A percentile compares a stretch with the other conserved stretches of the same genome.
Evolutionary conservation across 2,797 vertebrate species (phyloP).

Genomic region (Poecilia gillii): DNA sequence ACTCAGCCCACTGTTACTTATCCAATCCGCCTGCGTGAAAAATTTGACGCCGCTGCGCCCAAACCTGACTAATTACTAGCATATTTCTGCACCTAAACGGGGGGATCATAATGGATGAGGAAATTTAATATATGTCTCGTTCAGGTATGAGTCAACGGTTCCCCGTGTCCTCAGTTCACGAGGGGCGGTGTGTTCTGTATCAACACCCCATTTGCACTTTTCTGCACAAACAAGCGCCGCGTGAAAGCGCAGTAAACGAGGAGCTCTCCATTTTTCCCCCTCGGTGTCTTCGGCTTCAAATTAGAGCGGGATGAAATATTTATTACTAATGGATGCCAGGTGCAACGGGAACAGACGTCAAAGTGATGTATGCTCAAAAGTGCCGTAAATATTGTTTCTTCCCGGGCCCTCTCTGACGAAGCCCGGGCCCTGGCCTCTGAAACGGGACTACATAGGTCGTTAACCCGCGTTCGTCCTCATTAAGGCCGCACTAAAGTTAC

Average conservation of each 20-base stretch:
- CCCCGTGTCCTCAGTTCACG: slow-evolving; percentile 13
- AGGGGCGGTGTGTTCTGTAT: slow-evolving; percentile 55
- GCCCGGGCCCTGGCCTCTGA: slow-evolving; percentile 65
- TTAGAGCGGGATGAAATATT: slow-evolving; percentile 73
- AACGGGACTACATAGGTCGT: slow-evolving; percentile 76
- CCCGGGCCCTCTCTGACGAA: slow-evolving; percentile 64
- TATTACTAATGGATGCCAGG: slow-evolving; percentile 81
- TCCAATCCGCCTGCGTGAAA: slow-evolving; percentile 37
- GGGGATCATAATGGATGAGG: slow-evolving; percentile 45
- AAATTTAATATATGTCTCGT: slow-evolving; percentile 47
- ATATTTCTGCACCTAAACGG: slow-evolving; percentile 20
- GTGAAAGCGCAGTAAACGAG: slow-evolving; percentile 44
- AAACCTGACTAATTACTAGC: slow-evolving; percentile 52
- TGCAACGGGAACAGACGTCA: slow-evolving; percentile 78
- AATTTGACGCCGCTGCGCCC: slow-evolving; percentile 20
- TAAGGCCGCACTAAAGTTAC: slow-evolving; percentile 79
- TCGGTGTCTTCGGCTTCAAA: slow-evolving; percentile 56
- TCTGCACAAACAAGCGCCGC: slow-evolving; percentile 44
- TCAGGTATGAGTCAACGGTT: slow-evolving; percentile 56
- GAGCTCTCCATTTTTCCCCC: background rate
- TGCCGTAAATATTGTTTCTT: slow-evolving; percentile 81
- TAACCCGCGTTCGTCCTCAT: slow-evolving; percentile 82
- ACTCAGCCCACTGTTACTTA: slow-evolving; percentile 25
- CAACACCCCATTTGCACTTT: slow-evolving; percentile 68
- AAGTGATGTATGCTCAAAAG: slow-evolving; percentile 82